A percentile compares a stretch with the other conserved stretches of the same genome.
phyloP scores from a whole-genome alignment of 2,797 vertebrate species.

The Sebastes vulpes region DNA sequence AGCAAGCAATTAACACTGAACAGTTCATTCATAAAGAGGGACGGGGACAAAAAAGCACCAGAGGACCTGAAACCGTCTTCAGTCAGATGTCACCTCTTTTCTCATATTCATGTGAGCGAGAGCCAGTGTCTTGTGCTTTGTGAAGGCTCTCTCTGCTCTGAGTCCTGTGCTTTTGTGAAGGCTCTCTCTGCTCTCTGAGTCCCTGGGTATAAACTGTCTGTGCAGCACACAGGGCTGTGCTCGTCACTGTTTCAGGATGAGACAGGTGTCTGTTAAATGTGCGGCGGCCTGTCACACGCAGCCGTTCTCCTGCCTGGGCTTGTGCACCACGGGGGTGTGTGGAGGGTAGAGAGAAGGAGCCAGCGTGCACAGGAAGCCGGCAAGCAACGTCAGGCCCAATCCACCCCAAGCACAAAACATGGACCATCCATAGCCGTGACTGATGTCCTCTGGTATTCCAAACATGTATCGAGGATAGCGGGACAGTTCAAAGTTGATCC shows the following conservation, averaged over 20 bases:
- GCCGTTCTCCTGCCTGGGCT: constrained; percentile 93
- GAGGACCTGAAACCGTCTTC: constrained; percentile 73
- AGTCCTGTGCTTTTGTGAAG: constrained; percentile 58
- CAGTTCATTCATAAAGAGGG: constrained; percentile 70
- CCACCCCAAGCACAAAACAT: constrained; percentile 97
- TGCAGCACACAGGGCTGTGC: constrained; percentile 31
- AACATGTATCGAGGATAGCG: constrained; percentile 93
- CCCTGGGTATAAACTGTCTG: constrained; percentile 60
- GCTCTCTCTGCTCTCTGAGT: constrained; percentile 39
- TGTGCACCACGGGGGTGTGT: constrained; percentile 84
- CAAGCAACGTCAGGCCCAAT: constrained; percentile 92
- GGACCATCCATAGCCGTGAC: constrained; percentile 96
- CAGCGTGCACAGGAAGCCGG: constrained; percentile 93
- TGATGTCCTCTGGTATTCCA: constrained; percentile 94
- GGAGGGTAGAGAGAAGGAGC: constrained; percentile 92
- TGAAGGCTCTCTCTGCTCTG: constrained; percentile 41
- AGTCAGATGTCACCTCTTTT: constrained; percentile 68
- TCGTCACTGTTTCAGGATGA: constrained; percentile 57
- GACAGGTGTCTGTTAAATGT: constrained; percentile 61
- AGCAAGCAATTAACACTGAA: constrained; percentile 82
- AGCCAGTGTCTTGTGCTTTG: constrained; percentile 55
- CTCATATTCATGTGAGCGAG: constrained; percentile 45
- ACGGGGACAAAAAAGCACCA: constrained; percentile 75
- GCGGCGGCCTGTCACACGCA: constrained; percentile 87
- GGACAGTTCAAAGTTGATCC: constrained; percentile 94